These are phyloP conservation scores for Drosophila neutralis DNA, from an alignment of 2,888 invertebrate genomes.

Conservation along the genomic window DNA sequence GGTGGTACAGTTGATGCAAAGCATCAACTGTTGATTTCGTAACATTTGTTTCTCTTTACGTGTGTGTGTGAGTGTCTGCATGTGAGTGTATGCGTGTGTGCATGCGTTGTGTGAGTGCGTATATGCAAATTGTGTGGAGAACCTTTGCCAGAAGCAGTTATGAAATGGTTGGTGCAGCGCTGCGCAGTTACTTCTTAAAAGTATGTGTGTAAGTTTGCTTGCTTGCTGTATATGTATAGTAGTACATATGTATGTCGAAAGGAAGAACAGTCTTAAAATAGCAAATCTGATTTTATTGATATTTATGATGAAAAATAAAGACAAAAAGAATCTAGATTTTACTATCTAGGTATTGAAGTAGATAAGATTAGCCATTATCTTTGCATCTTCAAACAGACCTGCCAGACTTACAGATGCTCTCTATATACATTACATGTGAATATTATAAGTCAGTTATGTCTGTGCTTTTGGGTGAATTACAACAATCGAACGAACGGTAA, in stretches of 20 bases:
- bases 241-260: not conserved
- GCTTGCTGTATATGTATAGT: not conserved
- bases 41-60: constrained; percentile 5
- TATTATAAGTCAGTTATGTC: not conserved
- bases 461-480: not conserved
- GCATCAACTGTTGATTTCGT: constrained; percentile 22
- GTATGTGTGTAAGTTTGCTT: not conserved
- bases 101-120: constrained; percentile 8
- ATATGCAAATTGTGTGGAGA: constrained; percentile 6
- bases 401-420: constrained; percentile 7
- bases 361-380: constrained; percentile 14
- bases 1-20: constrained; percentile 51
- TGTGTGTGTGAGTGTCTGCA: not conserved
- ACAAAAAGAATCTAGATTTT: not conserved
- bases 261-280: not conserved
- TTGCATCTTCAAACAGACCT: not conserved
- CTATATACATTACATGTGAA: not conserved
- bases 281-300: not conserved
- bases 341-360: constrained; percentile 1
- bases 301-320: not conserved
- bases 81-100: not conserved
- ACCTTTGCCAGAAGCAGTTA: constrained; percentile 31
- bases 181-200: not conserved
- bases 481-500: not conserved
- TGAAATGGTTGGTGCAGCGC: constrained; percentile 19